Evolutionary conservation across 2,113 vertebrate genomes (phyloP).

Genomic region (Odocoileus hemionus): DNA sequence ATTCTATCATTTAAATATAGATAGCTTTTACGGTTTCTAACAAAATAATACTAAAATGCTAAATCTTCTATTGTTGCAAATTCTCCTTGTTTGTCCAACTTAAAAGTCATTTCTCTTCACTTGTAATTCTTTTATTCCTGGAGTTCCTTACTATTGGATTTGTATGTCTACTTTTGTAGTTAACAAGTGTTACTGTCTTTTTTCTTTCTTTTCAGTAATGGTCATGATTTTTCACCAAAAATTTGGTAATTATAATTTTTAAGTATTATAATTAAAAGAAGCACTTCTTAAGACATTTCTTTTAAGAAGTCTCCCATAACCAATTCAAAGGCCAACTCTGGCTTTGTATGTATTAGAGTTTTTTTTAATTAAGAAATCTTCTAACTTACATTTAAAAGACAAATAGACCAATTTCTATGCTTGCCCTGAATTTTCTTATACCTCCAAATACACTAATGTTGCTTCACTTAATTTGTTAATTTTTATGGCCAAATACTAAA

Average conservation of each 20-base stretch:
- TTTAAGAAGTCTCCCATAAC: not conserved
- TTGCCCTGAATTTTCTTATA: not conserved
- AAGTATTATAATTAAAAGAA: not conserved
- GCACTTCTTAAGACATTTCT: not conserved
- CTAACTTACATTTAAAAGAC: not conserved
- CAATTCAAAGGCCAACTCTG: not conserved
- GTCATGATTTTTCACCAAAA: not conserved
- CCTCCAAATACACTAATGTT: not conserved
- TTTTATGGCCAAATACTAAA: not conserved
- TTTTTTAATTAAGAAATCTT: not conserved
- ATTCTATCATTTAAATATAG: slow-evolving; percentile 59
- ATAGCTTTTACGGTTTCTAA: slow-evolving; percentile 45
- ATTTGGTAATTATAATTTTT: not conserved
- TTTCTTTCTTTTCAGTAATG: slow-evolving; percentile 4
- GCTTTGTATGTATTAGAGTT: not conserved
- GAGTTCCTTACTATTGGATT: not conserved
- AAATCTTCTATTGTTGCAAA: not conserved
- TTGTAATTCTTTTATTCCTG: slow-evolving; percentile 19
- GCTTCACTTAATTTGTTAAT: slow-evolving; percentile 4
- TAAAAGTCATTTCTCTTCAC: not conserved
- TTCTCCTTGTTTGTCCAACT: slow-evolving; percentile 23
- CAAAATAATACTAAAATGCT: slow-evolving; percentile 51
- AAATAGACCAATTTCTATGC: not conserved
- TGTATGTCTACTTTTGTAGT: not conserved
- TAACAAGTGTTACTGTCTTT: not conserved